Conservation (phyloP, 2,113 vertebrate species). For the Amazona vittata region DNA sequence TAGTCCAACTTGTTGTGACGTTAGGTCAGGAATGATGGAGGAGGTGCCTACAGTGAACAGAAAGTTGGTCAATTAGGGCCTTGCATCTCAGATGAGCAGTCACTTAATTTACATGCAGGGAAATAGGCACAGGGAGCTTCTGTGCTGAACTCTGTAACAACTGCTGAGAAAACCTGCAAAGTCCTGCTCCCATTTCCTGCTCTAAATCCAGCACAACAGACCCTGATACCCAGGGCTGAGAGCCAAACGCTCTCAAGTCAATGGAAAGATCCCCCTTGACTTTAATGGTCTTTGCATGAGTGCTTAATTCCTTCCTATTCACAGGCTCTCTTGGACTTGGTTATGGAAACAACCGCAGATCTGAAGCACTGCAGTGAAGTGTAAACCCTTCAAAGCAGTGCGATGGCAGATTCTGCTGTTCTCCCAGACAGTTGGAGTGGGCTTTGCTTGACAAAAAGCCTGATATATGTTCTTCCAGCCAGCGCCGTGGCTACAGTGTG, state of each 20-base stretch:
- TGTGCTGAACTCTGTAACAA: neutral
- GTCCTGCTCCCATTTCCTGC: constrained; percentile 1
- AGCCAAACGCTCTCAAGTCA: constrained; percentile 7
- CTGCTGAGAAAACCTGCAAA: neutral
- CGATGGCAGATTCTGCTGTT: neutral
- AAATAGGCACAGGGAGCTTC: neutral
- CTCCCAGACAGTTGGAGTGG: constrained; percentile 18
- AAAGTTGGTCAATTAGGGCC: neutral
- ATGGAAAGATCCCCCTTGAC: constrained; percentile 42
- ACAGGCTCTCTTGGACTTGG: neutral
- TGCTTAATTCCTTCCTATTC: constrained; percentile 43
- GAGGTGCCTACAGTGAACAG: neutral
- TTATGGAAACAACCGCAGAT: constrained; percentile 28
- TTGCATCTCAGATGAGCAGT: neutral
- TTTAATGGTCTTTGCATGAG: constrained; percentile 37
- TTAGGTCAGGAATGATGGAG: neutral
- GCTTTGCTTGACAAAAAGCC: constrained; percentile 17
- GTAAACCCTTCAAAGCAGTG: neutral
- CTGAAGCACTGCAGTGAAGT: neutral
- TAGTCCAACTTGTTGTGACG: accelerated
- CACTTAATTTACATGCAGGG: neutral
- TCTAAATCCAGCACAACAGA: neutral
- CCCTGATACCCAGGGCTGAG: neutral
- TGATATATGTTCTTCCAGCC: neutral
- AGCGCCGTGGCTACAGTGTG: neutral